These are phyloP conservation scores for Odocoileus virginianus DNA, from an alignment of 2,113 vertebrate species.

Conservation along the genomic window DNA sequence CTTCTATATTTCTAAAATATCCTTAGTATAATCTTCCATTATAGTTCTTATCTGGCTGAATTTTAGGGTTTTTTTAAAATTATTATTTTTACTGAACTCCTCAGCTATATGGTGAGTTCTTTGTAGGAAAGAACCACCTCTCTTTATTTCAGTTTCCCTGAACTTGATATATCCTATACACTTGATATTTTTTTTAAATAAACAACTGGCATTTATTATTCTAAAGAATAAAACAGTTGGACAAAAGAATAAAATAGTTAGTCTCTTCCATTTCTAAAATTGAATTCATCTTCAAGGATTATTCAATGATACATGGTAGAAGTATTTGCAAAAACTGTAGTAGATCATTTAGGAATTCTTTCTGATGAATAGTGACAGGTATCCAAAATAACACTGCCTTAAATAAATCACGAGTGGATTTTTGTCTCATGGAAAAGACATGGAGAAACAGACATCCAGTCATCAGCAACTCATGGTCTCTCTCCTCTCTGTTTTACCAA, in stretches of 20 bases:
- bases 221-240: neutral
- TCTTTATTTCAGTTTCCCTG: conserved; percentile 24
- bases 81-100: neutral
- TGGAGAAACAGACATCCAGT: neutral
- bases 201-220: conserved; percentile 4
- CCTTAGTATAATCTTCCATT: neutral
- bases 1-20: neutral
- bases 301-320: neutral
- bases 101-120: neutral
- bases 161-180: neutral
- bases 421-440: neutral
- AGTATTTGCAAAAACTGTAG: neutral
- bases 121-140: neutral
- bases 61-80: neutral
- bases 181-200: neutral
- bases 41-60: neutral
- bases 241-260: neutral
- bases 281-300: neutral
- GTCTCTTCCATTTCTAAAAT: neutral
- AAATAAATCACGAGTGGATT: neutral
- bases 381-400: neutral
- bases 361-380: neutral
- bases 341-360: neutral
- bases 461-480: neutral
- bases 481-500: neutral